Percentiles rank a stretch among this genome's conserved stretches.
These are phyloP conservation scores for Typhlichthys eigenmanni DNA, from an alignment of 2,797 vertebrate genomes.

Conservation along the genomic window DNA sequence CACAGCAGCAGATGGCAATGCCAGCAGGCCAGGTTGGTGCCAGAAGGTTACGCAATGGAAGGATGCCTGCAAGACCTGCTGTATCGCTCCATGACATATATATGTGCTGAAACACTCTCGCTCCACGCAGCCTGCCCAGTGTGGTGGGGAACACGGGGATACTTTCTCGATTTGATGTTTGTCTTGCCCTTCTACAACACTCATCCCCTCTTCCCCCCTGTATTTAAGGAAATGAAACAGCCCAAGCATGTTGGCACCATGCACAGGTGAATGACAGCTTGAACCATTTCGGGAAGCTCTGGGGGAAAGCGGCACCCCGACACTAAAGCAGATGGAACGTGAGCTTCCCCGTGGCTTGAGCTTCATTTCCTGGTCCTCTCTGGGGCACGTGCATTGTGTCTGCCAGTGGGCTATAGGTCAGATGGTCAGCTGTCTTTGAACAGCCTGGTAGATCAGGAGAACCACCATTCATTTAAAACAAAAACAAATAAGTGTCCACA, in stretches of 20 bases:
- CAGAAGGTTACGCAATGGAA: slow-evolving; percentile 81
- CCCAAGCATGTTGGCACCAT: slow-evolving; percentile 12
- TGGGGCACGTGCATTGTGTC: slow-evolving; percentile 64
- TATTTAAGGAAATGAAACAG: not conserved
- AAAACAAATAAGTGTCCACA: slow-evolving; percentile 51
- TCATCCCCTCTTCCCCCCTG: not conserved
- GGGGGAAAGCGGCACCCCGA: slow-evolving; percentile 48
- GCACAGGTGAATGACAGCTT: slow-evolving; percentile 58
- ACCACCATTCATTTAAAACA: slow-evolving; percentile 53
- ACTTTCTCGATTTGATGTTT: slow-evolving; percentile 9
- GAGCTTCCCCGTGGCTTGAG: slow-evolving; percentile 67
- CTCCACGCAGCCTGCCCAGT: slow-evolving; percentile 61
- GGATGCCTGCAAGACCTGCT: slow-evolving; percentile 76
- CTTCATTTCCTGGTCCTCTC: slow-evolving; percentile 75
- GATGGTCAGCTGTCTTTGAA: slow-evolving; percentile 72
- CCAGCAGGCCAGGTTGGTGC: slow-evolving; percentile 78
- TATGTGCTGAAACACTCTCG: slow-evolving; percentile 65
- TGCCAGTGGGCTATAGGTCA: slow-evolving; percentile 76
- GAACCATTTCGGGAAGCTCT: slow-evolving; percentile 56
- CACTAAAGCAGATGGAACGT: slow-evolving; percentile 74
- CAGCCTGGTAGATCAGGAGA: slow-evolving; percentile 57
- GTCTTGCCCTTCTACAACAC: slow-evolving; percentile 6
- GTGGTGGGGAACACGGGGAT: slow-evolving; percentile 15
- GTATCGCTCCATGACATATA: slow-evolving; percentile 68
- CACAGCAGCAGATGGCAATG: slow-evolving; percentile 78